These are phyloP conservation scores for Neuroterus valhalla DNA, from an alignment of 1,140 invertebrate species.

Conservation along the genomic window DNA sequence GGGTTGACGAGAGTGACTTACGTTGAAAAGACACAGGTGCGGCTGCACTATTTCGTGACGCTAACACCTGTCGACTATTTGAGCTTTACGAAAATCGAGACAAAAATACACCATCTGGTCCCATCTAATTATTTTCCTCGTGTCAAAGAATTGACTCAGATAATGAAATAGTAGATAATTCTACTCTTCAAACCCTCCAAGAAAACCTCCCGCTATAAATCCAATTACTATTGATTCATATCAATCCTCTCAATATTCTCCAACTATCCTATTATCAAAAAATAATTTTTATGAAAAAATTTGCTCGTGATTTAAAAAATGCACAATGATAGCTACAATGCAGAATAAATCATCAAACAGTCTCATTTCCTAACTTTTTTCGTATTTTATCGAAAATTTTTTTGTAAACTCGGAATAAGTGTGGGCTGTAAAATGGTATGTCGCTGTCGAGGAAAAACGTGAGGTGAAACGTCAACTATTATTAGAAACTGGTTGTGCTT, in stretches of 20 bases:
- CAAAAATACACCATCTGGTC: not conserved
- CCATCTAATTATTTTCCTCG: not conserved
- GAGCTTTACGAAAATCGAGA: not conserved
- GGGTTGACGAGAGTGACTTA: no score
- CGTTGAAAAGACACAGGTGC: no score
- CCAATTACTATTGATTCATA: no score
- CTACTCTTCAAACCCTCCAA: slow-evolving; percentile 26
- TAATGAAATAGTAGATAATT: not conserved
- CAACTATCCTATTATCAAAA: no score
- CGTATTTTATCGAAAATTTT: not conserved
- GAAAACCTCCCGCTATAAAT: slow-evolving; percentile 38
- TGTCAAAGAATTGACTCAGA: not conserved
- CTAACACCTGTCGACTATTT: not conserved
- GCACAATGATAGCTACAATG: no score
- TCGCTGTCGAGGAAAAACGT: slow-evolving; percentile 11
- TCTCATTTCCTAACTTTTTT: no score
- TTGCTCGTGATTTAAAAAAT: no score
- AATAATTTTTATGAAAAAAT: no score
- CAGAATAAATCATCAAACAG: no score
- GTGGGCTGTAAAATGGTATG: slow-evolving; percentile 9
- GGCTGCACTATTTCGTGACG: not conserved
- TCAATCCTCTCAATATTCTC: no score
- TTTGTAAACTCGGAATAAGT: not conserved
- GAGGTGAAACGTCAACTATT: slow-evolving; percentile 44
- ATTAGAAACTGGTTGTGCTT: slow-evolving; percentile 55